Percentiles rank a stretch among this genome's conserved stretches.
These are phyloP conservation scores for Sisor rabdophorus DNA, from an alignment of 2,113 vertebrate genomes.

Conservation along the genomic window DNA sequence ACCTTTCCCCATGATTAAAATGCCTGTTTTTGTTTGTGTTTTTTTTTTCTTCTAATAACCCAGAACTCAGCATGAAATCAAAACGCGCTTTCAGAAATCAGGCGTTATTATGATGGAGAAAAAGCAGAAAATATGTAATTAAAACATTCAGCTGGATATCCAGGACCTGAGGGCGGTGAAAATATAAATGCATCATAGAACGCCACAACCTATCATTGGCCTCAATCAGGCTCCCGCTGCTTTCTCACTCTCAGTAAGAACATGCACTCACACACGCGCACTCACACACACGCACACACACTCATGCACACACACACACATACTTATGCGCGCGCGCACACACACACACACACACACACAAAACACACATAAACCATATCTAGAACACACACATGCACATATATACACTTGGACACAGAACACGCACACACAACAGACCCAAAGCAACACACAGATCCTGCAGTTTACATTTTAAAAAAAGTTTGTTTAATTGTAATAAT, in stretches of 20 bases:
- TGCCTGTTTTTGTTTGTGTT: not conserved
- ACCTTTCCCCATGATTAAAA: not conserved
- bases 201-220: slow-evolving; percentile 18
- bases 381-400: too few species aligned
- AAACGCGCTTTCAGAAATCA: slow-evolving; percentile 44
- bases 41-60: not conserved
- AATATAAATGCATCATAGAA: slow-evolving; percentile 38
- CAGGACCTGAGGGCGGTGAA: slow-evolving; percentile 23
- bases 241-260: not conserved
- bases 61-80: slow-evolving; percentile 15
- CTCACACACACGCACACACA: slow-evolving; percentile 7
- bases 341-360: too few species aligned
- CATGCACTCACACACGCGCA: slow-evolving; percentile 18
- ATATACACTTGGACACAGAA: too few species aligned
- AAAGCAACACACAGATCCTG: not conserved
- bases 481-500: too few species aligned
- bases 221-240: slow-evolving; percentile 2
- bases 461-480: not conserved
- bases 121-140: slow-evolving; percentile 43
- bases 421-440: too few species aligned
- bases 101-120: slow-evolving; percentile 13
- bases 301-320: not conserved
- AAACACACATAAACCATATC: not conserved
- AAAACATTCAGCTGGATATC: slow-evolving; percentile 46
- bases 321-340: too few species aligned